Evolutionary conservation across 2,888 invertebrate genomes (phyloP), one percentile per base, ranked within the genome.

Genomic region (Mylabris sibirica): DNA sequence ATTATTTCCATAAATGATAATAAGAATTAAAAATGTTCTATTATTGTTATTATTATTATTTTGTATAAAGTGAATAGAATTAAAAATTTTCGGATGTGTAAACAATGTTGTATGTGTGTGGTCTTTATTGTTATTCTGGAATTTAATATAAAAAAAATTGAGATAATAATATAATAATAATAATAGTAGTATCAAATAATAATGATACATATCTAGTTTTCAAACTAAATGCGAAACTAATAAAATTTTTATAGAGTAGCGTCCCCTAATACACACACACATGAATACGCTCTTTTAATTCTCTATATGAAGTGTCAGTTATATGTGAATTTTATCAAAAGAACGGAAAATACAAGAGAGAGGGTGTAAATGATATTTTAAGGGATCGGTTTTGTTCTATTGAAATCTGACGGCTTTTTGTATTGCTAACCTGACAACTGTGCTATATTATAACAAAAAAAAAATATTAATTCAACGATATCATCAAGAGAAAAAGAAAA

Each of bases 191-290:
- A 74, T 74, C 72, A 73, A 74, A 72, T 73, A 73, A 71, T 73
- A 74, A 71, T 72, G 71, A 72, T 60, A 66, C 65, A 70, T 70
- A 75, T 69, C 67, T 59, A 68, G 70, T 68, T 22, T 53, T 22
- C 53, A 65, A 64, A 60, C 60, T 72, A 67, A 74, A 77, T 75
- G 74, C 72, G 72, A 76, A 74, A 72, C 74, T 76, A 75, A 79
- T 79, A 76, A 75, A 76, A 77, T 72, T 78, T 78, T 79, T 79
- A 80, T 80, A 76, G 75, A 80, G 78, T 78, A 75, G 76, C 79
- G 76, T 80, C 77, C 57, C 44, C 63, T 57, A 12, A 3, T 20
- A 22, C 8, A 53, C 2, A 22, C 14, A 17, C 11, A 53, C 9
- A 22, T 22, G 8, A 9, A n/a, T 24, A n/a, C 57, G 24, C 11